Conservation (phyloP, 2,888 invertebrate genomes). For the Blera fallax region DNA sequence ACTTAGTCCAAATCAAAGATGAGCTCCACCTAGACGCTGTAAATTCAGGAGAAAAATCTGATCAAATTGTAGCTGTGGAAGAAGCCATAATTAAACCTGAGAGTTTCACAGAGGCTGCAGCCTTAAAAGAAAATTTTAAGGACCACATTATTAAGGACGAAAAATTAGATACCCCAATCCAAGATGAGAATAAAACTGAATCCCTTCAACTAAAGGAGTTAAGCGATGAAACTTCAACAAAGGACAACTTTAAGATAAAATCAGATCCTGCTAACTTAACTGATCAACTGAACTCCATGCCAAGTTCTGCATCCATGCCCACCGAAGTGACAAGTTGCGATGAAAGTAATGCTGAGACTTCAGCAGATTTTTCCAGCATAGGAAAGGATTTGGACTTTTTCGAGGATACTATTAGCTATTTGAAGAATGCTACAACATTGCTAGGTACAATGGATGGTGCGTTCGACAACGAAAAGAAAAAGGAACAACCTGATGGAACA, state of each 20-base stretch:
- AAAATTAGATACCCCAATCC: no score
- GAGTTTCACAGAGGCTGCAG: neutral
- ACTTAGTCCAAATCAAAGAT: neutral
- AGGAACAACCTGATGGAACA: neutral
- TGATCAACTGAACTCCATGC: neutral
- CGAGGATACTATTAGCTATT: constrained; percentile 52
- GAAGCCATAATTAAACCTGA: neutral
- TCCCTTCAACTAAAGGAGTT: no score
- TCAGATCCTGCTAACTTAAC: neutral
- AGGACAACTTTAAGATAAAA: neutral
- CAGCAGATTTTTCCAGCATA: constrained; percentile 63
- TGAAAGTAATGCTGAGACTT: constrained; percentile 53
- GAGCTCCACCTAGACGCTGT: neutral
- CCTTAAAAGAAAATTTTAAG: neutral
- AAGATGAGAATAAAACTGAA: no score
- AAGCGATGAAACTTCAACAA: no score
- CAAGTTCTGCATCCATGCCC: neutral
- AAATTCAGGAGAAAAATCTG: neutral
- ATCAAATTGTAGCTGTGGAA: no score
- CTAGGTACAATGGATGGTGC: constrained; percentile 17
- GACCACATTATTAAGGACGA: no score
- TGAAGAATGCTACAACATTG: constrained; percentile 35
- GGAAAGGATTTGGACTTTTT: constrained; percentile 54
- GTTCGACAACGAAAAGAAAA: neutral
- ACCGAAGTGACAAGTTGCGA: neutral